Conservation (phyloP, 2,797 vertebrate genomes). For the Sebastolobus altivelis region DNA sequence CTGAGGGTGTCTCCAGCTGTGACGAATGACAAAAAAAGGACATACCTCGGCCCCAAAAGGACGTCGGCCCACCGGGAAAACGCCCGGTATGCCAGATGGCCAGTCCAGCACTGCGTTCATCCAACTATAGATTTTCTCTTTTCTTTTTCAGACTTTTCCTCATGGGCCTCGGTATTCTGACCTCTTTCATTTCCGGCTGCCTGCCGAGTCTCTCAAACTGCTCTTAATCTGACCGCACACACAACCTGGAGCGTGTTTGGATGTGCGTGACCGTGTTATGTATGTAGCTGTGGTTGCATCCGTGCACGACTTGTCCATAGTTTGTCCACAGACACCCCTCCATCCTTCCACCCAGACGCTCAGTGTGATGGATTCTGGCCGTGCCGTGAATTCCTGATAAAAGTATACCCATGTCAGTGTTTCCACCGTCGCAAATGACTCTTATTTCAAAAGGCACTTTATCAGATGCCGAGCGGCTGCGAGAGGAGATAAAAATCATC, state of each 20-base stretch:
- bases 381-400: slow-evolving; percentile 52
- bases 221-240: slow-evolving; percentile 50
- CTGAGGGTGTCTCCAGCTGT: slow-evolving; percentile 48
- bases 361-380: slow-evolving; percentile 41
- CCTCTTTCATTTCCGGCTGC: slow-evolving; percentile 63
- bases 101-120: too few relatives aligned
- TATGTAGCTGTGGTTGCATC: slow-evolving; percentile 38
- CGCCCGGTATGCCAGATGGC: too few relatives aligned
- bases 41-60: too few relatives aligned
- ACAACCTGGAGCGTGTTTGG: not conserved
- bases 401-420: slow-evolving; percentile 59
- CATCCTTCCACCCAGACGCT: slow-evolving; percentile 30
- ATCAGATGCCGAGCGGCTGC: slow-evolving; percentile 56
- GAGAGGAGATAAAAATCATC: slow-evolving; percentile 67
- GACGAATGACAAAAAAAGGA: slow-evolving; percentile 47
- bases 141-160: slow-evolving; percentile 13
- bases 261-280: not conserved
- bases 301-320: slow-evolving; percentile 20
- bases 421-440: slow-evolving; percentile 53
- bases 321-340: slow-evolving; percentile 43
- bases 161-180: slow-evolving; percentile 44
- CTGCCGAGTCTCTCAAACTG: slow-evolving; percentile 65
- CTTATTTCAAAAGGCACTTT: slow-evolving; percentile 70
- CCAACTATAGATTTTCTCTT: slow-evolving; percentile 8
- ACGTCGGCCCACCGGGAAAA: too few relatives aligned